Percentiles rank a stretch among this genome's conserved stretches.
These are phyloP conservation scores for Hypocryptadius cinnamomeus DNA, from an alignment of 2,113 vertebrate species.

Conservation along the genomic window DNA sequence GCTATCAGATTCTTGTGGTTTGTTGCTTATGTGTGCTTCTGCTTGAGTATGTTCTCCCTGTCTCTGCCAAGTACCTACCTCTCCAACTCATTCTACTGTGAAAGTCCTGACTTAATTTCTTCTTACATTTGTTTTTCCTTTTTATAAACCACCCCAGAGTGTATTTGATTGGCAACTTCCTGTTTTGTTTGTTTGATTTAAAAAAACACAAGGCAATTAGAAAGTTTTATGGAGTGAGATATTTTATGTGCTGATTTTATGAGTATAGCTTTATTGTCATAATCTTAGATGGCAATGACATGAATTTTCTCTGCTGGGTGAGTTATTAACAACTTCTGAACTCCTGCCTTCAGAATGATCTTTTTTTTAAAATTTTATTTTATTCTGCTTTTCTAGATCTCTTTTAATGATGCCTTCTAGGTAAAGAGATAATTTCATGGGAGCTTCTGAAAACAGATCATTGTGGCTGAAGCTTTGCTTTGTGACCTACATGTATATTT, in stretches of 20 bases:
- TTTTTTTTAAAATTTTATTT: neutral
- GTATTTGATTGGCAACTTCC: slow-evolving; percentile 4
- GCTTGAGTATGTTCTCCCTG: neutral
- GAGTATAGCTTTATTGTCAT: slow-evolving; percentile 13
- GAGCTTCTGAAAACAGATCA: neutral
- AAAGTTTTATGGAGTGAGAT: neutral
- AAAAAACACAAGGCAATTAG: neutral
- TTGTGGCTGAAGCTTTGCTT: neutral
- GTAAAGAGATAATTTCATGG: slow-evolving; percentile 27
- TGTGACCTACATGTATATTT: neutral
- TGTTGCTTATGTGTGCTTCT: neutral
- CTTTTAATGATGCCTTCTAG: slow-evolving; percentile 51
- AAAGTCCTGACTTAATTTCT: neutral
- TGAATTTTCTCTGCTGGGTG: neutral
- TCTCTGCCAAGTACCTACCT: neutral
- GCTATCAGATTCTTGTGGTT: neutral
- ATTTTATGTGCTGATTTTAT: slow-evolving; percentile 39
- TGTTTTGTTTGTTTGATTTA: neutral
- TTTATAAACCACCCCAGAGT: neutral
- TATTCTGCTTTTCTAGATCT: neutral
- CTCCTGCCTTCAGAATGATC: neutral
- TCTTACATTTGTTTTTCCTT: neutral
- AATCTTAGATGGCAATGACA: neutral
- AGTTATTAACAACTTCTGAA: slow-evolving; percentile 11
- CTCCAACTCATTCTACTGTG: neutral